These are phyloP conservation scores for Notarius lentiginosus DNA, from an alignment of 2,113 vertebrate genomes.

Conservation along the genomic window DNA sequence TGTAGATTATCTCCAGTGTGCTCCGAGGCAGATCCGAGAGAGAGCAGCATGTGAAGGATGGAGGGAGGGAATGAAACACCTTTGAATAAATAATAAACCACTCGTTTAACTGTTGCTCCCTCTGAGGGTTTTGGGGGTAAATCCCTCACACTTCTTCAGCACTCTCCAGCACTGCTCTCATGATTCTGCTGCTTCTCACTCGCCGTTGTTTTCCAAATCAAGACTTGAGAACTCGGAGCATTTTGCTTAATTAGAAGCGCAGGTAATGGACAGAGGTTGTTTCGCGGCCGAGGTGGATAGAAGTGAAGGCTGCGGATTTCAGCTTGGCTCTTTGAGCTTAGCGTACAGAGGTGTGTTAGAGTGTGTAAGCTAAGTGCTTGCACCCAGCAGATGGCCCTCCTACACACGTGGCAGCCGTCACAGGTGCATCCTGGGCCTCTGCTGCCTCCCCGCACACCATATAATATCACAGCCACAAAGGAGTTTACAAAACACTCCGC, in stretches of 20 bases:
- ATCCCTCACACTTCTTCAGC: conserved; percentile 27
- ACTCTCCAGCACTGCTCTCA: conserved; percentile 21
- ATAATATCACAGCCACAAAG: conserved; percentile 56
- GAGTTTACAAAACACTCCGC: conserved; percentile 59
- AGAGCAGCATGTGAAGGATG: not conserved
- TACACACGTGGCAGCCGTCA: conserved; percentile 49
- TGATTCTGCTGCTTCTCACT: not conserved
- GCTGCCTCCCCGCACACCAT: conserved; percentile 26
- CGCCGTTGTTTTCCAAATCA: not conserved
- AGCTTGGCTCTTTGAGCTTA: not conserved
- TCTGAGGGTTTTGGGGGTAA: conserved; percentile 34
- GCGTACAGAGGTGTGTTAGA: conserved; percentile 30
- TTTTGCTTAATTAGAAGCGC: conserved; percentile 5
- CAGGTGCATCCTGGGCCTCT: conserved; percentile 53
- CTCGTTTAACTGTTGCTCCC: conserved; percentile 35
- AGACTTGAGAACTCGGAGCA: not conserved
- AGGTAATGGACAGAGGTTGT: not conserved
- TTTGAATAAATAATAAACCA: conserved; percentile 40
- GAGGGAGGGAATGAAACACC: not conserved
- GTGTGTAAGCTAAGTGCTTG: conserved; percentile 15
- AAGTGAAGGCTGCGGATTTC: conserved; percentile 4
- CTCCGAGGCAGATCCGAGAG: not conserved
- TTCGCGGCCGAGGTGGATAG: not conserved
- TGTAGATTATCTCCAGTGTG: not conserved
- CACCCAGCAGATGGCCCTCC: conserved; percentile 61